Evolutionary conservation across 2,113 vertebrate species (phyloP).

Genomic region (Zapus hudsonius): DNA sequence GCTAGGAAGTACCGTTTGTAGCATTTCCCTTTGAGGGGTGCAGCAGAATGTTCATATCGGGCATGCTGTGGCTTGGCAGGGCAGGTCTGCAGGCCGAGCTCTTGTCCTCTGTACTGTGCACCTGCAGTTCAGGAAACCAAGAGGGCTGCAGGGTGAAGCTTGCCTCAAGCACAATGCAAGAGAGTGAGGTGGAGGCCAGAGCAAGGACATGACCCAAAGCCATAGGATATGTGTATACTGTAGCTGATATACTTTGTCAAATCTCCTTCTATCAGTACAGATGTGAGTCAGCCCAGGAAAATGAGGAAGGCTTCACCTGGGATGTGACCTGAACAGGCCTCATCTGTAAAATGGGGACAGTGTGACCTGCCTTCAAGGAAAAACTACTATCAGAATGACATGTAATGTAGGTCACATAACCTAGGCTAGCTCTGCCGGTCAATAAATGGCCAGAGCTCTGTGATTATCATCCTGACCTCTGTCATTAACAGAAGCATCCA

Average conservation of each 20-base stretch:
- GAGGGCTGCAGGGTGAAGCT: not conserved
- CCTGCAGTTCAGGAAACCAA: not conserved
- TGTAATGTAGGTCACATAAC: not conserved
- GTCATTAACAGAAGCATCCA: slow-evolving; percentile 17
- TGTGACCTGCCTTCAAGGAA: not conserved
- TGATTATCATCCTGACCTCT: slow-evolving; percentile 8
- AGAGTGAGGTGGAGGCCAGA: not conserved
- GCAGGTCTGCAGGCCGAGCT: not conserved
- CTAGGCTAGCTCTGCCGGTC: not conserved
- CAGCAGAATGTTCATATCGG: rapidly evolving
- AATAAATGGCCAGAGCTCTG: not conserved
- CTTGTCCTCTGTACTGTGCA: not conserved
- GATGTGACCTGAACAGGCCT: not conserved
- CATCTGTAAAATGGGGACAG: not conserved
- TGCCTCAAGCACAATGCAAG: not conserved
- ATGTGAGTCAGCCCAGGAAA: not conserved
- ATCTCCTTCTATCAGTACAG: not conserved
- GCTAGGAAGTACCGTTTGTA: not conserved
- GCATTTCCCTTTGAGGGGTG: not conserved
- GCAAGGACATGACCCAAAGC: not conserved
- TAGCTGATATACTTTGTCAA: not conserved
- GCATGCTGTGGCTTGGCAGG: not conserved
- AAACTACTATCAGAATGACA: not conserved
- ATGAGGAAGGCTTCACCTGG: not conserved
- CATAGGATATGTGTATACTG: too few species aligned